Evolutionary conservation across 1,140 invertebrate genomes (phyloP).

Genomic region (Eumeta japonica): DNA sequence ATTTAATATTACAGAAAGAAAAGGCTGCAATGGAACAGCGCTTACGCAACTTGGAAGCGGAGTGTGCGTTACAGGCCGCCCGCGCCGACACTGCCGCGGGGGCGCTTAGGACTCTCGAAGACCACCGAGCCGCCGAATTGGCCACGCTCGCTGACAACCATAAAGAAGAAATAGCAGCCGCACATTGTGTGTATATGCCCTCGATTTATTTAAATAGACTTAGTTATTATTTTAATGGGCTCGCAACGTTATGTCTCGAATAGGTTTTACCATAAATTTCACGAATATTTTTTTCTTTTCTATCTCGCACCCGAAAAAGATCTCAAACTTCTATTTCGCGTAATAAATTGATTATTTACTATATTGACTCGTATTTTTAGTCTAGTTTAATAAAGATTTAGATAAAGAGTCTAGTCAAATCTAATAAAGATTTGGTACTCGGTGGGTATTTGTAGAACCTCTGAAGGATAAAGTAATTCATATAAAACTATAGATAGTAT

Average conservation of each 20-base stretch:
- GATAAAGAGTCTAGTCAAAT: no score
- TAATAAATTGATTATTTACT: no score
- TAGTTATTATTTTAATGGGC: neutral
- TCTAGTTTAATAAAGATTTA: no score
- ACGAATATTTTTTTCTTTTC: neutral
- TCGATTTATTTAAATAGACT: slow-evolving; percentile 1
- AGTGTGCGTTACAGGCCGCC: slow-evolving; percentile 41
- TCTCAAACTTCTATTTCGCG: no score
- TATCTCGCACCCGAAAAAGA: no score
- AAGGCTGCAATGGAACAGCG: slow-evolving; percentile 35
- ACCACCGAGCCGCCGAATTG: slow-evolving; percentile 39
- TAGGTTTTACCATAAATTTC: no score
- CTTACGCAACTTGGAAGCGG: slow-evolving; percentile 47
- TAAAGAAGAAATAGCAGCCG: slow-evolving; percentile 46
- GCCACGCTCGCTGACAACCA: slow-evolving; percentile 37
- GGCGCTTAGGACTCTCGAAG: slow-evolving; percentile 35
- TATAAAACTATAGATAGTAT: no score
- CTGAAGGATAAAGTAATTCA: no score
- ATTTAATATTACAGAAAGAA: slow-evolving; percentile 30
- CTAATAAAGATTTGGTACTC: no score
- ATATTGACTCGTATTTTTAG: no score
- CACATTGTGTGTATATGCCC: slow-evolving; percentile 29
- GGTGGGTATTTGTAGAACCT: no score
- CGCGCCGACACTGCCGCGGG: slow-evolving; percentile 55
- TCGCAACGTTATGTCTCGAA: no score